Percentiles rank a stretch among this genome's conserved stretches.
These are phyloP conservation scores for Liparis tanakae DNA, from an alignment of 2,797 vertebrate genomes.

Conservation along the genomic window DNA sequence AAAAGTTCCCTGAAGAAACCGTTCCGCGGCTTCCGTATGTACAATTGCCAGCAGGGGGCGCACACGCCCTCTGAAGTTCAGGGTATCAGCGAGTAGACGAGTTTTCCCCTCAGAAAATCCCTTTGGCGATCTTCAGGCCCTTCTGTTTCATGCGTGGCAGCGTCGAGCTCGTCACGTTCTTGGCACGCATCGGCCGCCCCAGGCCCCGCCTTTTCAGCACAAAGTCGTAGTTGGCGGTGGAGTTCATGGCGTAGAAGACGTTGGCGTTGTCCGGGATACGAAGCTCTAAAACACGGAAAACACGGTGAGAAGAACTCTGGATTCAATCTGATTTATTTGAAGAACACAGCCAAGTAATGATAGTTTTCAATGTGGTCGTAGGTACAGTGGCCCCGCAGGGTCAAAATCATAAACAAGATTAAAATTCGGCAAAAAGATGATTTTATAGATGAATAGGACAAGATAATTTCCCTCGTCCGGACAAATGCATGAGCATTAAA, in stretches of 20 bases:
- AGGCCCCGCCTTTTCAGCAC: conserved; percentile 90
- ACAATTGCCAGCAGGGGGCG: conserved; percentile 42
- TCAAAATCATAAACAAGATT: neutral
- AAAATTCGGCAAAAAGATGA: neutral
- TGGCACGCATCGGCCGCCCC: conserved; percentile 85
- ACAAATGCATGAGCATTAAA: no score
- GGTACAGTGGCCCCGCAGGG: neutral
- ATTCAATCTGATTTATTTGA: neutral
- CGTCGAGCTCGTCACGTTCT: conserved; percentile 91
- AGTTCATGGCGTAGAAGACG: conserved; percentile 98
- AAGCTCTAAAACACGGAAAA: conserved; percentile 80
- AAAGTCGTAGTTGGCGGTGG: conserved; percentile 94
- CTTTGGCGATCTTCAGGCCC: conserved; percentile 94
- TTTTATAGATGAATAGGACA: no score
- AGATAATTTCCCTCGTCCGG: no score
- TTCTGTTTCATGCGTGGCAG: conserved; percentile 96
- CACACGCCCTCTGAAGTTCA: neutral
- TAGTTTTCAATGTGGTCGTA: neutral
- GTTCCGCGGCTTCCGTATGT: conserved; percentile 39
- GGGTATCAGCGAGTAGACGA: conserved; percentile 30
- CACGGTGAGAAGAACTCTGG: neutral
- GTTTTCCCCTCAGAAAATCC: conserved; percentile 88
- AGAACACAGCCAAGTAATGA: neutral
- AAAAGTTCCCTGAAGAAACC: conserved; percentile 62
- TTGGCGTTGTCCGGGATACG: conserved; percentile 96